Percentiles rank a stretch among this genome's conserved stretches.
Evolutionary conservation across 2,888 invertebrate genomes (phyloP).

Genomic region (Rhagium mordax): DNA sequence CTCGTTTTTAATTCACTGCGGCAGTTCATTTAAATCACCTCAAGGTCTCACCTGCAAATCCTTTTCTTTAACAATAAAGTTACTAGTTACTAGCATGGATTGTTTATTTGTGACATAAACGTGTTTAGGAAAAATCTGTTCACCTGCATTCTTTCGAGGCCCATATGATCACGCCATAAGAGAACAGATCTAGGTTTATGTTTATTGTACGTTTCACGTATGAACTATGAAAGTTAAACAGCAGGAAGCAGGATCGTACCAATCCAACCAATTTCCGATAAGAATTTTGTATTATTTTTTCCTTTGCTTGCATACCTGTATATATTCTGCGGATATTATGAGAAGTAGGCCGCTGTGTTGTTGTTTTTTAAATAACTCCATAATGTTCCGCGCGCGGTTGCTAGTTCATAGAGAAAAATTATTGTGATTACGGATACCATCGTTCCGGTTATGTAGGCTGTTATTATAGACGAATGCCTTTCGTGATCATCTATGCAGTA

Average conservation of each 20-base stretch:
- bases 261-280: too few relatives aligned
- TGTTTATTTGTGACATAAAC: constrained; percentile 24
- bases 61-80: constrained; percentile 39
- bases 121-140: constrained; percentile 13
- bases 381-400: constrained; percentile 19
- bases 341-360: background rate
- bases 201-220: background rate
- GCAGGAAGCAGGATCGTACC: too few relatives aligned
- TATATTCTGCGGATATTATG: background rate
- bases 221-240: background rate
- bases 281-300: background rate
- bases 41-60: constrained; percentile 45
- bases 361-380: constrained; percentile 13
- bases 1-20: constrained; percentile 37
- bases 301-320: background rate
- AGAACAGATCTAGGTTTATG: constrained; percentile 10
- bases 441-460: constrained; percentile 13
- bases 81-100: constrained; percentile 17
- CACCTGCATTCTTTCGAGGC: constrained; percentile 10
- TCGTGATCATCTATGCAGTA: background rate
- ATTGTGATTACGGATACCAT: constrained; percentile 11
- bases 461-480: constrained; percentile 12
- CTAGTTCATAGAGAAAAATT: constrained; percentile 7
- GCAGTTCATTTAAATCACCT: constrained; percentile 48
- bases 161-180: constrained; percentile 14